Percentiles rank a stretch among this genome's conserved stretches.
These are phyloP conservation scores for Channa argus DNA, from an alignment of 2,113 vertebrate genomes.

Conservation along the genomic window DNA sequence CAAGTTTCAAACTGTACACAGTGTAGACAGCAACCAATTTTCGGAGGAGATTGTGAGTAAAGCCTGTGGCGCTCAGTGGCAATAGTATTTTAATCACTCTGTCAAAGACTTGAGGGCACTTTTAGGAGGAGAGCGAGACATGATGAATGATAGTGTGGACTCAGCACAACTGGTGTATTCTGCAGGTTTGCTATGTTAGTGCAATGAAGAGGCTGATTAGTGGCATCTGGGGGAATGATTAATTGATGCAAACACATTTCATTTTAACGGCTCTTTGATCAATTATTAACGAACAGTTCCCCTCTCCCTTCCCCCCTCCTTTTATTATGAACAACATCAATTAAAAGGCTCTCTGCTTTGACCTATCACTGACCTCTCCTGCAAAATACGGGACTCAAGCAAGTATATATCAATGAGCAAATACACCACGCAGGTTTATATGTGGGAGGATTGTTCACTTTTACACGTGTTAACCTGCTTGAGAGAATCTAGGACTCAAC, in stretches of 20 bases:
- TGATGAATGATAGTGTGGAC: conserved; percentile 68
- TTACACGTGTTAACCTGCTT: conserved; percentile 6
- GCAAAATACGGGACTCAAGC: conserved; percentile 31
- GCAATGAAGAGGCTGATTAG: conserved; percentile 72
- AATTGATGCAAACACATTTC: conserved; percentile 82
- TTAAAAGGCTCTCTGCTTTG: conserved; percentile 60
- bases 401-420: conserved; percentile 16
- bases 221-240: conserved; percentile 79
- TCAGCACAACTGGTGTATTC: conserved; percentile 52
- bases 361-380: conserved; percentile 51
- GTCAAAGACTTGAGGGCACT: conserved; percentile 59
- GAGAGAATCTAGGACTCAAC: neutral
- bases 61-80: conserved; percentile 56
- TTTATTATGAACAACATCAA: conserved; percentile 74
- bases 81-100: conserved; percentile 78
- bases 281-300: conserved; percentile 75
- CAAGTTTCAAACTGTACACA: conserved; percentile 54
- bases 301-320: conserved; percentile 21
- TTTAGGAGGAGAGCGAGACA: conserved; percentile 65
- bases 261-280: conserved; percentile 80
- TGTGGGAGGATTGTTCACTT: conserved; percentile 17
- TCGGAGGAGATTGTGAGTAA: conserved; percentile 57
- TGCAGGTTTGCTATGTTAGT: conserved; percentile 60
- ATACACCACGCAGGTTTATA: neutral
- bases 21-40: conserved; percentile 50